phyloP scores from a whole-genome alignment of 2,113 vertebrate genomes.

The Scomber japonicus region DNA sequence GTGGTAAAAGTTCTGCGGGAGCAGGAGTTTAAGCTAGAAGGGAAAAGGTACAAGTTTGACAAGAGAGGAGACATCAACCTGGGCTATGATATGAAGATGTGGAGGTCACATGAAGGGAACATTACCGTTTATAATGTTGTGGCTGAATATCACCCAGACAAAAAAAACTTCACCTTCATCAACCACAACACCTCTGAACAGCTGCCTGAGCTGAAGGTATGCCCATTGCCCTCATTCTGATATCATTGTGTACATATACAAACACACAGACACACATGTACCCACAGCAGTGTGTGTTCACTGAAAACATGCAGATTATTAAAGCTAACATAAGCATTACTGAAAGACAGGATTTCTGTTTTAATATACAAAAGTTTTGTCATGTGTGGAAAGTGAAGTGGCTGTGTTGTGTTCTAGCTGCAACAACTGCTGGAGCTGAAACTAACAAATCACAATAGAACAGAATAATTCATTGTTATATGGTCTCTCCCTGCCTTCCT shows the following conservation, averaged over 20 bases:
- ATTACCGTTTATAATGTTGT: constrained; percentile 78
- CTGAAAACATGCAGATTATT: constrained; percentile 18
- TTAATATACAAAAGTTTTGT: neutral
- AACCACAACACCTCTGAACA: constrained; percentile 71
- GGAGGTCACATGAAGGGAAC: constrained; percentile 81
- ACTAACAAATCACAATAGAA: neutral
- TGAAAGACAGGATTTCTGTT: neutral
- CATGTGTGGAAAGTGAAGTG: no score
- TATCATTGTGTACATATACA: neutral
- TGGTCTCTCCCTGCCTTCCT: constrained; percentile 5
- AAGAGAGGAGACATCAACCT: constrained; percentile 85
- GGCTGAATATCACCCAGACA: constrained; percentile 85
- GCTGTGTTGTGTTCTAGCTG: no score
- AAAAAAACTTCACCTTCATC: constrained; percentile 78
- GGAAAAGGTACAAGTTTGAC: constrained; percentile 85
- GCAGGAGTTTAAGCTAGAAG: constrained; percentile 73
- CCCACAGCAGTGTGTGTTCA: neutral
- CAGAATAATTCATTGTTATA: neutral
- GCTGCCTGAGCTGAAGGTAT: constrained; percentile 82
- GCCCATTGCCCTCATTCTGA: neutral
- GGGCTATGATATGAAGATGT: constrained; percentile 88
- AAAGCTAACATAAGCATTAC: neutral
- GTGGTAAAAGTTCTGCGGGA: constrained; percentile 84
- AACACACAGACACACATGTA: neutral
- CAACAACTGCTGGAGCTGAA: no score